These are phyloP conservation scores for Lithobius niger DNA, from an alignment of 1,140 invertebrate genomes.

Conservation along the genomic window DNA sequence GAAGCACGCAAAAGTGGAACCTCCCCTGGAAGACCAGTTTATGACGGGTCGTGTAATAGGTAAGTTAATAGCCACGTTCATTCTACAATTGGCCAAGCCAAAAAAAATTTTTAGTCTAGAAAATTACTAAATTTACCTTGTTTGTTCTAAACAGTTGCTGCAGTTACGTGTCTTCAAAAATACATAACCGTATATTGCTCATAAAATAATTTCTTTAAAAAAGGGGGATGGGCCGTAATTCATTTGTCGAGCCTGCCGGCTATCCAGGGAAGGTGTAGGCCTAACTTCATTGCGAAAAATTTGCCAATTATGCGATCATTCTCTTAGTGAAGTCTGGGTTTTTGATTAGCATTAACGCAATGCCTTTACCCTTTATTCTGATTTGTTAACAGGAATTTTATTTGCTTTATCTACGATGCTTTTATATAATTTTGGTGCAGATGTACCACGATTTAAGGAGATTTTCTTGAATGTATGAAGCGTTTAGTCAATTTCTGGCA, in stretches of 20 bases:
- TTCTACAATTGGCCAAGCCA: too few relatives aligned
- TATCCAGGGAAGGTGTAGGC: neutral
- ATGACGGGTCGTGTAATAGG: constrained; percentile 83
- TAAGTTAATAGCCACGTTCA: constrained; percentile 36
- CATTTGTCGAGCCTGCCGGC: neutral
- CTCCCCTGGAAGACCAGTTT: constrained; percentile 90
- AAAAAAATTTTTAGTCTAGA: neutral
- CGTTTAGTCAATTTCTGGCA: too few relatives aligned
- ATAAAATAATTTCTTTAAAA: neutral
- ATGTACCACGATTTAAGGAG: too few relatives aligned
- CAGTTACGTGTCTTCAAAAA: neutral
- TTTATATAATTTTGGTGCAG: neutral
- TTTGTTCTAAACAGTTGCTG: neutral
- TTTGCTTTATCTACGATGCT: neutral
- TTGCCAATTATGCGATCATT: neutral
- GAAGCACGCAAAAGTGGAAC: constrained; percentile 83
- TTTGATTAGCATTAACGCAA: neutral
- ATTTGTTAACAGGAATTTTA: neutral
- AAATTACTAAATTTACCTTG: neutral
- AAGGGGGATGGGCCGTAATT: neutral
- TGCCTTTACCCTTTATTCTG: neutral
- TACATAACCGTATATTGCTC: neutral
- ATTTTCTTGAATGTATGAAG: too few relatives aligned
- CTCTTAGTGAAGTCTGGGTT: neutral
- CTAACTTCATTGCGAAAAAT: neutral